Conservation (phyloP, 2,888 invertebrate genomes). For the Rhamnusium bicolor region DNA sequence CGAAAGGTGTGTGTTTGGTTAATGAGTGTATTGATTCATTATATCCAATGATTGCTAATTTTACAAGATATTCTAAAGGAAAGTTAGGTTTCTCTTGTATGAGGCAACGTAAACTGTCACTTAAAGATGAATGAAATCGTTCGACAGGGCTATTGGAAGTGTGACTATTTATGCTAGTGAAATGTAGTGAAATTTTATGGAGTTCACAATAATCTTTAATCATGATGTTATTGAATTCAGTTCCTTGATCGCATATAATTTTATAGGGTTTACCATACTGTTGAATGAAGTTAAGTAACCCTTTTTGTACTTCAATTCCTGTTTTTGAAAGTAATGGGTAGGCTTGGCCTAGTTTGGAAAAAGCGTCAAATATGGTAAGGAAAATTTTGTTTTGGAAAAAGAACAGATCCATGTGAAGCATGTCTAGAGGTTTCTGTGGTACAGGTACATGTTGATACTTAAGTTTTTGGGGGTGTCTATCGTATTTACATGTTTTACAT, state of each 20-base stretch:
- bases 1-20: not conserved
- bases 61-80: not conserved
- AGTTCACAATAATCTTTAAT: not conserved
- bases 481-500: slow-evolving; percentile 18
- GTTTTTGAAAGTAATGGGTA: not conserved
- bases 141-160: not conserved
- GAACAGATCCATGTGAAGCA: slow-evolving; percentile 29
- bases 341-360: not conserved
- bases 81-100: not conserved
- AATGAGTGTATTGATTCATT: not conserved
- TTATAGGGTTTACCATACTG: not conserved
- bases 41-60: not conserved
- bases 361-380: not conserved
- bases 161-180: not conserved
- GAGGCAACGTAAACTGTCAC: not conserved
- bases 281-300: not conserved
- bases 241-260: not conserved
- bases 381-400: slow-evolving; percentile 24
- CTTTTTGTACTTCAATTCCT: not conserved
- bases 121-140: not conserved
- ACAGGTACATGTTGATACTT: slow-evolving; percentile 27
- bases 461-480: slow-evolving; percentile 16
- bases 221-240: not conserved
- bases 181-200: not conserved
- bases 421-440: slow-evolving; percentile 23